These are phyloP conservation scores for Seriola rivoliana DNA, from an alignment of 2,113 vertebrate genomes.

Conservation along the genomic window DNA sequence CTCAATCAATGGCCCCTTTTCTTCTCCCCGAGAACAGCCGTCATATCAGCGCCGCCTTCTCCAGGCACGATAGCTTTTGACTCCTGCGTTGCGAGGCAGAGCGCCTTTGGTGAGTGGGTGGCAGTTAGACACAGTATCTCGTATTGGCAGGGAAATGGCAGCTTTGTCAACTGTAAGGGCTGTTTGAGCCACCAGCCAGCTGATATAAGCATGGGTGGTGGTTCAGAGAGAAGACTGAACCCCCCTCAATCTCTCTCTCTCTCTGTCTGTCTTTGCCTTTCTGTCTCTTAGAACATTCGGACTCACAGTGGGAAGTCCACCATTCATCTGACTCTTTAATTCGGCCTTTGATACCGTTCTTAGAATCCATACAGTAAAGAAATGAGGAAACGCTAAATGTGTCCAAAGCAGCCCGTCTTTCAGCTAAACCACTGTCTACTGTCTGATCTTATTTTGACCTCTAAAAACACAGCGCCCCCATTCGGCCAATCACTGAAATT, in stretches of 20 bases:
- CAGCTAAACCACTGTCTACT: neutral
- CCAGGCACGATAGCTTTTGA: constrained; percentile 76
- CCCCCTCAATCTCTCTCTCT: constrained; percentile 17
- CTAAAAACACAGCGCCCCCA: neutral
- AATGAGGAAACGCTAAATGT: constrained; percentile 7
- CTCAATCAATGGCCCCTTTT: constrained; percentile 72
- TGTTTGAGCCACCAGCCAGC: constrained; percentile 64
- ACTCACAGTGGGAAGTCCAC: constrained; percentile 35
- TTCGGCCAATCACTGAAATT: constrained; percentile 1
- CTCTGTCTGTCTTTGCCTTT: constrained; percentile 9
- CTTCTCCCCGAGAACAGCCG: constrained; percentile 67
- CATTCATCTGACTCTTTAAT: constrained; percentile 47
- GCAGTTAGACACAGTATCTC: constrained; percentile 72
- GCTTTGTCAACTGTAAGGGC: constrained; percentile 74
- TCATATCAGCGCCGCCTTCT: constrained; percentile 68
- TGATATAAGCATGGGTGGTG: constrained; percentile 62
- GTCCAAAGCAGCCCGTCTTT: neutral
- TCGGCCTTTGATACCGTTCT: constrained; percentile 16
- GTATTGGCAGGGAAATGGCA: constrained; percentile 73
- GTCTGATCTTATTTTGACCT: neutral
- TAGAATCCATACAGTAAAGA: constrained; percentile 42
- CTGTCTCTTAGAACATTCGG: constrained; percentile 50
- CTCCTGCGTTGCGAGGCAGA: constrained; percentile 66
- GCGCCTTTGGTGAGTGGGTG: constrained; percentile 72
- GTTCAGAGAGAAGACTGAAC: constrained; percentile 55